These are phyloP conservation scores for Lutjanus erythropterus DNA, from an alignment of 2,113 vertebrate species.

Conservation along the genomic window DNA sequence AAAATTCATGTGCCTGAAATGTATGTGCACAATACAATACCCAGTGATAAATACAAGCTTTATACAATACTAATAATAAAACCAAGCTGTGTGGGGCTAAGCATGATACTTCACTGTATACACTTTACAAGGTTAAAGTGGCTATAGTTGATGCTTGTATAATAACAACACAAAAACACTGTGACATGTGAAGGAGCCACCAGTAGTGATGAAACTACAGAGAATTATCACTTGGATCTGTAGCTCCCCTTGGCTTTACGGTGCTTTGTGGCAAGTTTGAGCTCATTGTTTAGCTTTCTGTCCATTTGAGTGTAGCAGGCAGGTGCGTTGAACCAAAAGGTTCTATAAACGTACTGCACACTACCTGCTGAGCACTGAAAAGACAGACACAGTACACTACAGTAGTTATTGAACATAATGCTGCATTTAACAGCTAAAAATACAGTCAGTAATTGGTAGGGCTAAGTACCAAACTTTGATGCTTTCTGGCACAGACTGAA, in stretches of 20 bases:
- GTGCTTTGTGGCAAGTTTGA: conserved; percentile 7
- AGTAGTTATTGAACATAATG: neutral
- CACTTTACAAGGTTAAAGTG: neutral
- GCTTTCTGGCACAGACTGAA: too few species aligned
- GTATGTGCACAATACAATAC: neutral
- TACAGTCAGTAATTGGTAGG: too few species aligned
- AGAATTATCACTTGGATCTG: neutral
- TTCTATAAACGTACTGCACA: neutral
- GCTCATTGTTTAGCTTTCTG: neutral
- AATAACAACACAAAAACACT: neutral
- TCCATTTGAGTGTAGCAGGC: neutral
- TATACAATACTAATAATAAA: too few species aligned
- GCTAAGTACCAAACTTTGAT: too few species aligned
- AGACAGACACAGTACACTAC: neutral
- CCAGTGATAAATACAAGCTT: neutral
- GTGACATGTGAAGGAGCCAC: neutral
- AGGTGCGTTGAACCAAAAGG: neutral
- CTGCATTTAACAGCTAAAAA: neutral
- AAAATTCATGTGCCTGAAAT: neutral
- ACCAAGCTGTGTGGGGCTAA: neutral
- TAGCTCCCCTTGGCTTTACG: neutral
- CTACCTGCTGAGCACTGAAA: neutral
- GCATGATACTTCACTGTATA: neutral
- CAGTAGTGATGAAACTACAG: neutral
- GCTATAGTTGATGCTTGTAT: neutral